Evolutionary conservation across 2,113 vertebrate genomes (phyloP).

Genomic region (Callorhinus ursinus): DNA sequence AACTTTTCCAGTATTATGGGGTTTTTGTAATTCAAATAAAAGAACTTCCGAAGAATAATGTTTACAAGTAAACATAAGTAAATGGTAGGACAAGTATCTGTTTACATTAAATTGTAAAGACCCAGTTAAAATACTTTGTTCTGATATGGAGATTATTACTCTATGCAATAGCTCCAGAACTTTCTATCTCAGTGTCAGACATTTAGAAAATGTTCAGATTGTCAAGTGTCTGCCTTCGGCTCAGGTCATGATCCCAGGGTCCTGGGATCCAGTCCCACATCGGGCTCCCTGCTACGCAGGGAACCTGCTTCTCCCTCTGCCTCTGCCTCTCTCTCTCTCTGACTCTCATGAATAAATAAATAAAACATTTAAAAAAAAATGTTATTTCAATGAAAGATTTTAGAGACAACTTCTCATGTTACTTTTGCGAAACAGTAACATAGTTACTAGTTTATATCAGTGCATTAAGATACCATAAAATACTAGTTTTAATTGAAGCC

Average conservation of each 20-base stretch:
- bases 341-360: no score
- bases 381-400: background rate
- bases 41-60: background rate
- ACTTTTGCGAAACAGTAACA: background rate
- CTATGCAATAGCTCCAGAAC: background rate
- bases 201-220: background rate
- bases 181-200: background rate
- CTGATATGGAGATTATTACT: background rate
- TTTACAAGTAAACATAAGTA: slow-evolving; percentile 2
- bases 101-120: background rate
- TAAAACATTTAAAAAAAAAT: background rate
- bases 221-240: no score
- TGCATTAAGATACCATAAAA: background rate
- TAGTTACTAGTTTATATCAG: background rate
- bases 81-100: background rate
- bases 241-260: no score
- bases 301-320: no score
- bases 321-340: no score
- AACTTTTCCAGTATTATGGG: background rate
- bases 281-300: no score
- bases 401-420: slow-evolving; percentile 2
- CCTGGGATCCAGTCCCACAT: no score
- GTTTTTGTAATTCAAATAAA: background rate
- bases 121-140: background rate
- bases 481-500: background rate